Base-by-base conservation (phyloP, 2,797 vertebrate species). In the Pseudochirops corinnae region DNA sequence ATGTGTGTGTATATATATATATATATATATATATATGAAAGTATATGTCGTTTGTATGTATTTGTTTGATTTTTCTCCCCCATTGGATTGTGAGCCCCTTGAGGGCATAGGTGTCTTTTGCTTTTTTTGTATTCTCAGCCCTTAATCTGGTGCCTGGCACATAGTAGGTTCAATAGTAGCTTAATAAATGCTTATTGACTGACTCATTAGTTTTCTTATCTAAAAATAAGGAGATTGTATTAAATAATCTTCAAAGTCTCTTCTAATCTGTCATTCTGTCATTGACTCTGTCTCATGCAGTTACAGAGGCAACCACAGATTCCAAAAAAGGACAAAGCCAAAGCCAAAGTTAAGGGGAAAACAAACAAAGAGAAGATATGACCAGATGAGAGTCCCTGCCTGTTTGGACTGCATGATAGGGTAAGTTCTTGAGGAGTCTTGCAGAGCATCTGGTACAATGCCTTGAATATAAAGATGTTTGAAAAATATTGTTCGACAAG, bases 401-500 rank as follows among this genome's bases (percentile, higher is more conserved):
- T 74, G 6, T 39, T 55, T 56, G 55, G 5, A 55, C 3, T 21
- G 21, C 33, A 55, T 21, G n/a, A 56, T 3, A 56, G 29, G 56
- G 13, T 1, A 29, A 3, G 21, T 4, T 55, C 90, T 94, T 90
- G 60, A 90, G 0, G 21, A 50, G 28, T 16, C 67, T n/a, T 14
- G 0, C 4, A 29, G 92, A 92, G n/a, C 39, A 55, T 31, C 14
- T 31, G 62, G 57, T n/a, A 39, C 13, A 91, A 90, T 74, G 50
- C 53, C 52, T 94, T 93, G 31, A 50, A 2, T 0, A 0, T 91
- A 4, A 28, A 24, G 11, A 26, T 62, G 53, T 95, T 95, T 90
- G 31, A 74, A 93, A 95, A 94, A 93, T 90, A 67, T 60, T 91
- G 56, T 56, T 62, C 53, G 18, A 12, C 92, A 26, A 50, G 90